Evolutionary conservation across 2,888 invertebrate species (phyloP), one percentile per base, ranked within the genome.

Genomic region (Calliopum simillimum): DNA sequence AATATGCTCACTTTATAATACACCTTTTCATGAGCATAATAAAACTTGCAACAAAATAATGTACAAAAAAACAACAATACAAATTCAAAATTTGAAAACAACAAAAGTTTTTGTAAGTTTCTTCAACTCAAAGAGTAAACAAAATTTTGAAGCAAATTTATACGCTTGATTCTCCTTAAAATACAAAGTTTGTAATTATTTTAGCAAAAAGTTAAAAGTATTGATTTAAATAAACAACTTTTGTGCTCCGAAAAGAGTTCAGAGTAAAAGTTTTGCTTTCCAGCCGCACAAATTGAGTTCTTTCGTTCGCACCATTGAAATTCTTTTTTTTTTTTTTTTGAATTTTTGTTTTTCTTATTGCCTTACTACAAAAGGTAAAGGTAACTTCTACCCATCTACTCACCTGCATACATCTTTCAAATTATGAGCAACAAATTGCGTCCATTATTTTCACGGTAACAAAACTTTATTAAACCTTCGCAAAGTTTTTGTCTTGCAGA

Each of bases 391-490:
- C 51, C 11, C 16, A 16, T 11, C n/a, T n/a, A n/a, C n/a, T n/a
- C 13, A 55, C 23, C 53, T 55, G 5, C 13, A 14, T 56, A 23
- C 23, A 33, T 56, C 51, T 21, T 11, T 11, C 51, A 14, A 21
- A 12, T 51, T 51, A 51, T 56, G 55, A 56, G 55, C 33, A 56
- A 21, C 55, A 23, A 56, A 56, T 56, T 56, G 55, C 55, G 55
- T 21, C 55, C 55, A 56, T 56, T 23, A 56, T 21, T 56, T 56
- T 23, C 21, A 56, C 55, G 25, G 55, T 14, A 56, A 25, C 13
- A 23, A 56, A 56, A 56, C 55, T 56, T 56, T 21, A 56, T 56
- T 56, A 56, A 56, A 56, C 21, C 55, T 56, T 49, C 13, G 49
- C 49, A 14, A 49, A 49, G 23, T 23, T 56, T 56, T 21, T 33